Evolutionary conservation across 2,113 vertebrate species (phyloP), one percentile per base, ranked within the genome.

Genomic region (Herpailurus yagouaroundi): DNA sequence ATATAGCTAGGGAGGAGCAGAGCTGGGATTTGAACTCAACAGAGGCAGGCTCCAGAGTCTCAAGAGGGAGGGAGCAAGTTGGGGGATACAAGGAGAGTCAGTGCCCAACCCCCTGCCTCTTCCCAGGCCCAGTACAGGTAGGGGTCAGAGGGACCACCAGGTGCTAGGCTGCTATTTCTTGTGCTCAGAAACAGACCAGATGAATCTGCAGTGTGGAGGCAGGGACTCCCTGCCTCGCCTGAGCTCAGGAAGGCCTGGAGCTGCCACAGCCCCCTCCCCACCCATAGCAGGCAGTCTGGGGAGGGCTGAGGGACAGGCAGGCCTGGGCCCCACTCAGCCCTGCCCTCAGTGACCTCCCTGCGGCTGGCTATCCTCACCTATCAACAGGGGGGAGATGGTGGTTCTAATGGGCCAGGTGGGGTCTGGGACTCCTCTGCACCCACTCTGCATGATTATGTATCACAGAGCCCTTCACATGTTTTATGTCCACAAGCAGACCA

Each of bases 361-460:
- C 68, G 73, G 25, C 60, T 19, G 64, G 55, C 45, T 9, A 1
- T 12, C 50, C 41, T 87, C 13, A 4, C 7, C 5, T 41, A 4
- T 60, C 89, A 79, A 10, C n/a, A 29, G 45, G 41, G 36, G 36
- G 5, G 74, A 14, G 16, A 4, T 10, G 73, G 19, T 16, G 33
- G 57, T n/a, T 79, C 74, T 74, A 18, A 38, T 10, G 19, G 50
- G 25, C 2, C 25, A 63, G 15, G 4, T 25, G 80, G 38, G 25
- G n/a, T 31, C 57, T 19, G 71, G 27, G 64, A 13, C 63, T 63
- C 36, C 55, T 48, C 13, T 4, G 12, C 11, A 5, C 52, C 41
- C 9, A 11, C 16, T 27, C 7, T 5, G 14, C 4, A 0, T 36
- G 3, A 4, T 66, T 25, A 12, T 38, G 3, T 4, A 1, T 25